Evolutionary conservation across 2,888 invertebrate species (phyloP), one percentile per base, ranked within the genome.

Genomic region (Neoscelio sp.): DNA sequence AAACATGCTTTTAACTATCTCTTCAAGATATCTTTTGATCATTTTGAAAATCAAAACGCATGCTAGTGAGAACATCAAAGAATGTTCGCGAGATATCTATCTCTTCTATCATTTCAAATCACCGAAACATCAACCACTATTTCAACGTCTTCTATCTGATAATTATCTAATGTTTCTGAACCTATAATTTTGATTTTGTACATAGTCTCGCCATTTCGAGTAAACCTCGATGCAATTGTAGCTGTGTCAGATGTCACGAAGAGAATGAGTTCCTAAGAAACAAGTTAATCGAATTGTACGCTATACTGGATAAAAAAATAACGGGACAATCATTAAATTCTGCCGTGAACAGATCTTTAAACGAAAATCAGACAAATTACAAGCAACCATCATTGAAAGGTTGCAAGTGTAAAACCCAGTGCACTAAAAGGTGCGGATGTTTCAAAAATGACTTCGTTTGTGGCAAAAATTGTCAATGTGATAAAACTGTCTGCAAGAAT

Each of bases 361-460:
- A 10, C n/a, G 28, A 5, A 12, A 15, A 12, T 10, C 5, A 20
- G 5, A 70, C 15, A 46, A 48, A 20, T 2, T 0, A 0, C 13
- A 38, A 10, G 13, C 17, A 62, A 46, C 2, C 4, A 12, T 52
- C 71, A 8, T 18, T 13, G 1, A 75, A 75, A 8, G 75, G 67
- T 23, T 75, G 75, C 20, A 20, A 8, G 2, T 75, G 75, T n/a
- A 75, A 75, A 68, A 75, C 52, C 2, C 38, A 12, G 42, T 75
- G 75, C 10, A 50, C 75, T 0, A 15, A 2, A 4, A 46, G 62
- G 12, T 75, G 74, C 30, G 74, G 74, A 0, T 75, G 74, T 50
- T 30, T 33, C 5, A 74, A 74, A 50, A 74, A 65, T 3, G 17
- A 50, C 20, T 44, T 67, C 3, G 58, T 26, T 38, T 75, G 75